Percentiles rank a stretch among this genome's conserved stretches.
These are phyloP conservation scores for Syrrhaptes paradoxus DNA, from an alignment of 2,113 vertebrate genomes.

Conservation along the genomic window DNA sequence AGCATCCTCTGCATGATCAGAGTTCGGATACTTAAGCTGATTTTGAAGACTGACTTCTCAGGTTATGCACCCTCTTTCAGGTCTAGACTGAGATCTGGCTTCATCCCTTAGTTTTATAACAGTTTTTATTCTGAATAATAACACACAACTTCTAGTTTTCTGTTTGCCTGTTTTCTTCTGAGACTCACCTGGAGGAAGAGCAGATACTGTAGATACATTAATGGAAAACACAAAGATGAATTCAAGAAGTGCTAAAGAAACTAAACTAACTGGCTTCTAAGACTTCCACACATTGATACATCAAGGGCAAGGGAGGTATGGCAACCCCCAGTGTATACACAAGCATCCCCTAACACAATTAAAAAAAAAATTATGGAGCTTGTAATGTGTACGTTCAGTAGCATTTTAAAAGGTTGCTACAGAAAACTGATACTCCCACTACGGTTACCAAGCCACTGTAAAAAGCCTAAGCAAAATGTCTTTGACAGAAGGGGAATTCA, in stretches of 20 bases:
- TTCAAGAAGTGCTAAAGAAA: neutral
- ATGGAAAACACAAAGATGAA: neutral
- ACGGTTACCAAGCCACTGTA: neutral
- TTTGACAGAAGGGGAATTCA: neutral
- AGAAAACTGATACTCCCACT: neutral
- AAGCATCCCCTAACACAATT: neutral
- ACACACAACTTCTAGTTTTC: neutral
- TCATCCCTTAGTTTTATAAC: neutral
- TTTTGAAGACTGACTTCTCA: neutral
- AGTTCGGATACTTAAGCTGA: neutral
- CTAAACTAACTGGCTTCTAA: neutral
- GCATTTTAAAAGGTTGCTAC: neutral
- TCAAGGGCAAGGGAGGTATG: neutral
- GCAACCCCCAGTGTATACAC: neutral
- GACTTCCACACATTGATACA: neutral
- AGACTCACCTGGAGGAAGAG: constrained; percentile 17
- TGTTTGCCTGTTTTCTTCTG: neutral
- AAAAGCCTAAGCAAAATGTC: neutral
- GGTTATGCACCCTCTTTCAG: neutral
- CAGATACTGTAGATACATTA: neutral
- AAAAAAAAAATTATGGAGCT: neutral
- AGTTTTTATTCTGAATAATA: neutral
- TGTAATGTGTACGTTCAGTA: neutral
- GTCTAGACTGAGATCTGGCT: neutral
- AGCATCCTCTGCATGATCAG: neutral